Conservation (phyloP, 2,113 vertebrate genomes). For the Nestor notabilis region DNA sequence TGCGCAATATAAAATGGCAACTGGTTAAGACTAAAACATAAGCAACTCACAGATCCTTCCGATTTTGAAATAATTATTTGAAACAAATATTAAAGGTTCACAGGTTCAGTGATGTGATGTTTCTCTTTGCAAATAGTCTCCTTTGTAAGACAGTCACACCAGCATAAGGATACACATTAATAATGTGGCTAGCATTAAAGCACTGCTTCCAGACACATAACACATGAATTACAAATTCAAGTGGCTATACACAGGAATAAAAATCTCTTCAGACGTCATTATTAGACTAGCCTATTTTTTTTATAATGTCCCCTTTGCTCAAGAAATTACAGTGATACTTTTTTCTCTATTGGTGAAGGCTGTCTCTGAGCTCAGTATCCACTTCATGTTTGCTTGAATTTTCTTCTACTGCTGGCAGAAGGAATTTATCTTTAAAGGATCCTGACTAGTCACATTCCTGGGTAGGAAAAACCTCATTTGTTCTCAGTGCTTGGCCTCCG, state of each 20-base stretch:
- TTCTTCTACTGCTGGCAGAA: not conserved
- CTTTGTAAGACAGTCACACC: not conserved
- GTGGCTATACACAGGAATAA: not conserved
- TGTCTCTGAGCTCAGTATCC: not conserved
- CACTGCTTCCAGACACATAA: not conserved
- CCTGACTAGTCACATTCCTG: not conserved
- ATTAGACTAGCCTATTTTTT: not conserved
- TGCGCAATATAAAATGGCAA: not conserved
- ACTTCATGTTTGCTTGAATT: not conserved
- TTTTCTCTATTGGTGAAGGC: not conserved
- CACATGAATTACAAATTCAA: not conserved
- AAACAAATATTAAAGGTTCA: not conserved
- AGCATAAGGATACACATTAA: not conserved
- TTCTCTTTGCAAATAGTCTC: not conserved
- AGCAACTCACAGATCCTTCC: not conserved
- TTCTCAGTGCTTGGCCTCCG: not conserved
- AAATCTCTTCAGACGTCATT: not conserved
- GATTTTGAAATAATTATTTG: not conserved
- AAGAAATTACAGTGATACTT: not conserved
- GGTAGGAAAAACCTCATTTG: not conserved
- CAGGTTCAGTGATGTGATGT: not conserved
- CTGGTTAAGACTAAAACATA: not conserved
- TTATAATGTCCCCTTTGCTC: not conserved
- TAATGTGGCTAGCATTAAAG: not conserved
- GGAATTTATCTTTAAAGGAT: not conserved